phyloP scores from a whole-genome alignment of 1,140 invertebrate species.

The Meloidogyne hapla region DNA sequence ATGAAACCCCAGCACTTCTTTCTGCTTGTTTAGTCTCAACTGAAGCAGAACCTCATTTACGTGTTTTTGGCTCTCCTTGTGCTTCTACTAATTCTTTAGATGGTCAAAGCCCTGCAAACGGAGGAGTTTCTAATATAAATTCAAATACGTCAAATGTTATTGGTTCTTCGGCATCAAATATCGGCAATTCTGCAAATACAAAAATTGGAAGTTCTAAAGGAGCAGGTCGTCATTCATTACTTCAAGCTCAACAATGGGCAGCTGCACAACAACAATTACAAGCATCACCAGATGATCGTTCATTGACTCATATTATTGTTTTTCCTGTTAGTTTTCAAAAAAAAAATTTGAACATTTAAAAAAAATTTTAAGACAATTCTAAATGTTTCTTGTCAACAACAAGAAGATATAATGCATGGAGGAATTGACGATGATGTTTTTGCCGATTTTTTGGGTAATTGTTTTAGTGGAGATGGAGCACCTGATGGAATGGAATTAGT shows the following conservation, averaged over 20 bases:
- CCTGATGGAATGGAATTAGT: slow-evolving; percentile 27
- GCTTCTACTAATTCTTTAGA: slow-evolving; percentile 65
- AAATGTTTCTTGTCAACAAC: slow-evolving; percentile 33
- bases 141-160: neutral
- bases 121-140: neutral
- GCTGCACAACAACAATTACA: slow-evolving; percentile 19
- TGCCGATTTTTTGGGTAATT: slow-evolving; percentile 26
- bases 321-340: slow-evolving; percentile 72
- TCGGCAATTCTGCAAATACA: neutral
- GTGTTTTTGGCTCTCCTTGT: slow-evolving; percentile 81
- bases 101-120: neutral
- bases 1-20: slow-evolving; percentile 71
- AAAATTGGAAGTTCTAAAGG: slow-evolving; percentile 10
- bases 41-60: slow-evolving; percentile 86
- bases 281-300: slow-evolving; percentile 80
- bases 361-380: slow-evolving; percentile 67
- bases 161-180: neutral
- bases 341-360: neutral
- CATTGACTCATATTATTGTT: slow-evolving; percentile 94
- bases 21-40: slow-evolving; percentile 94
- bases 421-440: slow-evolving; percentile 38
- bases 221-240: slow-evolving; percentile 58
- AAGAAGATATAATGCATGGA: slow-evolving; percentile 25
- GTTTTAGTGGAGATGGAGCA: neutral
- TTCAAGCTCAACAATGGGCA: slow-evolving; percentile 76